Evolutionary conservation across 2,113 vertebrate genomes (phyloP).

Genomic region (Chlorodrepanis virens): DNA sequence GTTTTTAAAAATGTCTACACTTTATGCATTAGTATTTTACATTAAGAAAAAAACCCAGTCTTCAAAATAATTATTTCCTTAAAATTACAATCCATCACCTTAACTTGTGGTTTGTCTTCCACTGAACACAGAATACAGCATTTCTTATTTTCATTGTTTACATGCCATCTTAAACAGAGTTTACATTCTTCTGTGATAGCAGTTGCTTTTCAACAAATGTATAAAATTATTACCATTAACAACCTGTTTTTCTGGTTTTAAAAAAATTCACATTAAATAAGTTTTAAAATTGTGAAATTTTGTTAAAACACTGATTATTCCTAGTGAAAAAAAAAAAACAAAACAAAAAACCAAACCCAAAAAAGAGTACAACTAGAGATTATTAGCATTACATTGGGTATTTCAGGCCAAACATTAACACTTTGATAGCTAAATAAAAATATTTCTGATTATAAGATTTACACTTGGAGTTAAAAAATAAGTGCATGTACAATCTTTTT

Average conservation of each 20-base stretch:
- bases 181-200: not conserved
- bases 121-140: not conserved
- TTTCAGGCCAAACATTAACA: not conserved
- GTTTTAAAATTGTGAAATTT: not conserved
- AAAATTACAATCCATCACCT: not conserved
- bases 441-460: not conserved
- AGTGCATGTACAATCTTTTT: not conserved
- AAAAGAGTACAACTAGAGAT: not conserved
- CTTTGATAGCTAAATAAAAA: not conserved
- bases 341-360: not conserved
- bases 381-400: not conserved
- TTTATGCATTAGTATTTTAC: not conserved
- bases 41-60: not conserved
- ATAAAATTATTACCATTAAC: not conserved
- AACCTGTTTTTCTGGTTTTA: not conserved
- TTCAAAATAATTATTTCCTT: not conserved
- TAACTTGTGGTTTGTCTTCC: not conserved
- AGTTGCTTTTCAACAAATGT: not conserved
- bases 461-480: not conserved
- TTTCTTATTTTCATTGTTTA: not conserved
- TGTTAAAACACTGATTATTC: not conserved
- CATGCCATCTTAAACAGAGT: not conserved
- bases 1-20: not conserved
- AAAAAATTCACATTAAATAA: not conserved
- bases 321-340: not conserved